Evolutionary conservation across 2,888 invertebrate species (phyloP).

Genomic region (Anthoptus insignis): DNA sequence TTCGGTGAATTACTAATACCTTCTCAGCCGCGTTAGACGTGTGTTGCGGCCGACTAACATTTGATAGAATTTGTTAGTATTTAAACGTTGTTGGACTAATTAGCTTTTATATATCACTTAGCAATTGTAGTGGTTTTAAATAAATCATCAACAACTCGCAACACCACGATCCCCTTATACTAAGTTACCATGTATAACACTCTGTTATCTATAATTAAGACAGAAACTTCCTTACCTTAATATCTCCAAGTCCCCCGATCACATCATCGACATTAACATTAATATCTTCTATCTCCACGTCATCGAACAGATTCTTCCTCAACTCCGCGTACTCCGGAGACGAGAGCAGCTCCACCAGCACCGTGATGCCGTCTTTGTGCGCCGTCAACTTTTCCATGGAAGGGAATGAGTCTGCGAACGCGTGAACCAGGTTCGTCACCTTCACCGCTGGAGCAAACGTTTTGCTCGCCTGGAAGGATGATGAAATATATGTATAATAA

Average conservation of each 20-base stretch:
- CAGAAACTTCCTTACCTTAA: conserved; percentile 33
- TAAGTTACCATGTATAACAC: no score
- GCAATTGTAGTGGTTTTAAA: no score
- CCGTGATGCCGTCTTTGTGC: conserved; percentile 65
- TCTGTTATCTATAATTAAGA: neutral
- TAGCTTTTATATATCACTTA: no score
- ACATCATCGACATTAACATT: conserved; percentile 65
- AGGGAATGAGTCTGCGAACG: conserved; percentile 68
- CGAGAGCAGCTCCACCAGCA: conserved; percentile 59
- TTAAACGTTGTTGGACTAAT: no score
- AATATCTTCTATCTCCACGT: conserved; percentile 54
- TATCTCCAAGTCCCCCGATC: conserved; percentile 67
- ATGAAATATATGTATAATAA: conserved; percentile 60
- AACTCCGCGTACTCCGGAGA: conserved; percentile 60
- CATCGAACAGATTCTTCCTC: conserved; percentile 56
- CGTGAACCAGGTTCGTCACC: conserved; percentile 69
- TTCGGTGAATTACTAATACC: no score
- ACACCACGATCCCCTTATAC: neutral
- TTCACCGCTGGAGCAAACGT: conserved; percentile 83
- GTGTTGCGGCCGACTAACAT: no score
- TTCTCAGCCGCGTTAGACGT: no score
- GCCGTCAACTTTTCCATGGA: conserved; percentile 61
- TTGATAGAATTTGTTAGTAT: no score
- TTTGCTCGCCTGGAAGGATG: conserved; percentile 79
- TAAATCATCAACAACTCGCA: no score